A percentile compares a stretch with the other conserved stretches of the same genome.
Conservation (phyloP, 2,113 vertebrate genomes). For the Phainopepla nitens region DNA sequence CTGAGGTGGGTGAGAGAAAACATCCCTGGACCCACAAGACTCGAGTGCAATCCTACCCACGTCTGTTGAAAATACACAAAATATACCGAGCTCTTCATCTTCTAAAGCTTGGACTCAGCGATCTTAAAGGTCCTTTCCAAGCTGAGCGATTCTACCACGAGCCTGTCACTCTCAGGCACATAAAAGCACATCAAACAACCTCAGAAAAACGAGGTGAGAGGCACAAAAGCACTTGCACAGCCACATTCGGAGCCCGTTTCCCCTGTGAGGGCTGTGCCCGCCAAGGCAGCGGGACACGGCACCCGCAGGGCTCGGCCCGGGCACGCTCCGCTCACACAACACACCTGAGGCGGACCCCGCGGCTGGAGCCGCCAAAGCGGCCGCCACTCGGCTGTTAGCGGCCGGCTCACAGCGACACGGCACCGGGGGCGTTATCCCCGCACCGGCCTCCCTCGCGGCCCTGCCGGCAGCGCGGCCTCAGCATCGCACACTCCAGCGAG, state of each 20-base stretch:
- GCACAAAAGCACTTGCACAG: background rate
- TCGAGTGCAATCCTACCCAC: rapidly evolving
- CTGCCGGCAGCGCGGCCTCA: background rate
- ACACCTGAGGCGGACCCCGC: rapidly evolving
- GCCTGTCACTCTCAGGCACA: rapidly evolving
- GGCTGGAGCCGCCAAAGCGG: rapidly evolving
- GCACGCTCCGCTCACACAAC: background rate
- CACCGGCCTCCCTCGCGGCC: background rate
- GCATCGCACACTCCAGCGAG: background rate
- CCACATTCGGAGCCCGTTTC: rapidly evolving
- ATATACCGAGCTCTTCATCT: background rate
- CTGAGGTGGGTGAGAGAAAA: background rate
- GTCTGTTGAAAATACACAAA: background rate
- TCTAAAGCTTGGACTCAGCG: background rate
- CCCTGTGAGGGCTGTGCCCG: too few relatives aligned
- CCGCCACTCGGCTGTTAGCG: rapidly evolving
- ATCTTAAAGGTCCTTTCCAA: background rate
- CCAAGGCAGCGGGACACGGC: background rate
- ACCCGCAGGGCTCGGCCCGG: too few relatives aligned
- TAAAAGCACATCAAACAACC: rapidly evolving
- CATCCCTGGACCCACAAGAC: background rate
- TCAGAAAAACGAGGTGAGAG: rapidly evolving
- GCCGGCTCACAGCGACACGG: rapidly evolving
- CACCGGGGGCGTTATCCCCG: rapidly evolving
- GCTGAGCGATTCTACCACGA: background rate